Base-by-base conservation (phyloP, 2,113 vertebrate genomes). In the Cyanoderma ruficeps region DNA sequence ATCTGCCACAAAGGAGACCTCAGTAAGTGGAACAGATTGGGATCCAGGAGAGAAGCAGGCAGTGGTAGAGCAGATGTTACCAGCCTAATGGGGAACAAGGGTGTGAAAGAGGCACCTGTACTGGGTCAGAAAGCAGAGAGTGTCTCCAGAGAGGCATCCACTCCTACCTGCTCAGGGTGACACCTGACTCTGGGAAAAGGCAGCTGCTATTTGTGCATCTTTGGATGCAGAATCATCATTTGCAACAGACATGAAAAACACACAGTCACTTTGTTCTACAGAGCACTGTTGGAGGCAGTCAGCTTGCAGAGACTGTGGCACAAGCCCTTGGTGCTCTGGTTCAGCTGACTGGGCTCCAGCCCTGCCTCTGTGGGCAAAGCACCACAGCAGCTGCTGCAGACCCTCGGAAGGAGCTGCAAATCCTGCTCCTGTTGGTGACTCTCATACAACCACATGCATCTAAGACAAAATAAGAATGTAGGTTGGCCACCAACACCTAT, bases 291-390 rank as follows among this genome's bases (percentile, higher is more conserved):
- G 44, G 91, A 1, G 11, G 70, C 21, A 52, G 30, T 12, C 31
- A 41, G 56, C 22, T 92, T 76, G 35, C 0, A 0, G 35, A 83
- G 57, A 64, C 17, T 31, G 50, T 7, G 19, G 30, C 1, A 1
- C n/a, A 52, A 84, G 56, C 27, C 50, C 67, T 72, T 9, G 42
- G 31, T 44, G 37, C 67, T 81, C 76, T 50, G 80, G 15, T 49
- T 89, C 31, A 52, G 23, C 59, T 87, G 41, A 50, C 75, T 15
- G 13, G 41, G 46, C 41, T 88, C 28, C 59, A 72, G 63, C 31
- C 47, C 47, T 77, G 69, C 39, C 47, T 72, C 42, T 37, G 27
- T 19, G 19, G 27, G 60, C 60, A 91, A 84, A 81, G 60, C 67
- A 76, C 37, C n/a, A 31, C 0, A 1, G 50, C 61, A 81, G 47